phyloP scores from a whole-genome alignment of 2,888 invertebrate species.

The Luperina testacea region DNA sequence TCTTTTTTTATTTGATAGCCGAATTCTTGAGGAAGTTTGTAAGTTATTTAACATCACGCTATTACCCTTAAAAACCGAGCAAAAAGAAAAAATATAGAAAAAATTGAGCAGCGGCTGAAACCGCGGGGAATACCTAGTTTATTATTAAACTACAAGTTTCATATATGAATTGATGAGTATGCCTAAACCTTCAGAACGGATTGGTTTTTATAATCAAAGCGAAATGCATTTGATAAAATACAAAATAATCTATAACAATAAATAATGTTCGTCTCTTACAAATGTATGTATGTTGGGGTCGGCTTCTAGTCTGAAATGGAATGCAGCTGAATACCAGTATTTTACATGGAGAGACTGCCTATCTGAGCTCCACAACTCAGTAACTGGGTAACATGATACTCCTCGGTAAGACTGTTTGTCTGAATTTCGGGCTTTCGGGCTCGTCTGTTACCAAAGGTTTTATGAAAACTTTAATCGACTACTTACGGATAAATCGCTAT shows the following conservation, averaged over 20 bases:
- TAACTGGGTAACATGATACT: neutral
- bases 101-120: neutral
- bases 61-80: too few species aligned
- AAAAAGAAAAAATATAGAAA: too few species aligned
- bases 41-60: too few species aligned
- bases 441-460: neutral
- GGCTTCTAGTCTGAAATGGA: too few species aligned
- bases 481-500: neutral
- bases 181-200: neutral
- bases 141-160: neutral
- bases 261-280: too few species aligned
- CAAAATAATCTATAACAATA: too few species aligned
- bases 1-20: too few species aligned
- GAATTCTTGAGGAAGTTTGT: too few species aligned
- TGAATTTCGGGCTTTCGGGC: neutral
- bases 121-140: neutral
- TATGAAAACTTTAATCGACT: neutral
- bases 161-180: neutral
- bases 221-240: too few species aligned
- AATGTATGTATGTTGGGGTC: too few species aligned
- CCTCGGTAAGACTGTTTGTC: neutral
- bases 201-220: neutral
- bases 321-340: too few species aligned
- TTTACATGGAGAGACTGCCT: too few species aligned
- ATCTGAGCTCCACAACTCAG: neutral